Base-by-base conservation (phyloP, 2,797 vertebrate species). In the Sebastes melanostomus region DNA sequence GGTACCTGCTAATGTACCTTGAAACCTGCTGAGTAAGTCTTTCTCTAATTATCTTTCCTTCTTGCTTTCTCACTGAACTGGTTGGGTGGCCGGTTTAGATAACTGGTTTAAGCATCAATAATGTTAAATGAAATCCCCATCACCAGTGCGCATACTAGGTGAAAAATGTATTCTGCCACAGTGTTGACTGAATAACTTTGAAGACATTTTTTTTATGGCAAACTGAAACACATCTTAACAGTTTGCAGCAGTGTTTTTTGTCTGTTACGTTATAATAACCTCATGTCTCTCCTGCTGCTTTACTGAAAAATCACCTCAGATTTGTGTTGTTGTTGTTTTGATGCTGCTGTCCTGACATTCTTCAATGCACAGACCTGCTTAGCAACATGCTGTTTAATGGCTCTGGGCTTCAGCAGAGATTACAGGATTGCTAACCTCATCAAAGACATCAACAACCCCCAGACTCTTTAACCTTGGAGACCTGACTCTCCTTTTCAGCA, bases 381-480 rank as follows among this genome's bases (percentile, higher is more conserved):
- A 90, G 86, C 73, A 88, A 75, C 86, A 72, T 80, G 80, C 85
- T 78, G 79, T 85, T 91, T 91, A 92, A 92, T 90, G 83, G 76
- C 79, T 76, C 59, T 67, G 86, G 72, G 78, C 80, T 88, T 87
- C 77, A 83, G 79, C 65, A 76, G 82, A 82, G 78, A 93, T 91
- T 90, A 87, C 84, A 73, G 86, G 79, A 88, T 85, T 73, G 85
- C 91, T 80, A 88, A 85, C 92, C 89, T 91, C 89, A 90, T 93
- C 90, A 90, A 90, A 93, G 85, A 82, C 91, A 90, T 90, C 81
- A 86, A 81, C 88, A 89, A 84, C 81, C 83, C 73, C 82, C 76
- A 80, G 88, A 88, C 90, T 91, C 79, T 90, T 88, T 88, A 88
- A 92, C 89, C 91, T 90, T 80, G 84, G 90, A 92, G 91, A 86